Conservation (phyloP, 1,140 invertebrate genomes). For the Drosophila paulistorum region DNA sequence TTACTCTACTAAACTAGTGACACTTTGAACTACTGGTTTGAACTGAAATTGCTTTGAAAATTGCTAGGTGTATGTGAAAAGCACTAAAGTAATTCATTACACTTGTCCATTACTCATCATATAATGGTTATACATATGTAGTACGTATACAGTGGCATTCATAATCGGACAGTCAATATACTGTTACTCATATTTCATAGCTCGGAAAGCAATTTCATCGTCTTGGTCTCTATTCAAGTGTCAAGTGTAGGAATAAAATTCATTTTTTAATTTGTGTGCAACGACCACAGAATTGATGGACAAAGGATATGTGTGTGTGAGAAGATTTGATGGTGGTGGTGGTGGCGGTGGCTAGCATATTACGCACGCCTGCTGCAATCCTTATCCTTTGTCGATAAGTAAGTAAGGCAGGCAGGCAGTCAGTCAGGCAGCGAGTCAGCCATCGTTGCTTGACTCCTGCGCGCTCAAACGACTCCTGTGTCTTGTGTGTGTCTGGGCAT, state of each 20-base stretch:
- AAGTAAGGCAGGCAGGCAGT: constrained; percentile 35
- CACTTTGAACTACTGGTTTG: background rate
- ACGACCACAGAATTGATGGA: constrained; percentile 24
- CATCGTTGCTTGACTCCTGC: background rate
- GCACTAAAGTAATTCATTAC: constrained; percentile 1
- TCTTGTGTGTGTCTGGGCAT: constrained; percentile 41
- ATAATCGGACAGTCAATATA: constrained; percentile 9
- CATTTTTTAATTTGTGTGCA: constrained; percentile 19
- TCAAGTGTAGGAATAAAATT: constrained; percentile 11
- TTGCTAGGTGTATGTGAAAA: background rate
- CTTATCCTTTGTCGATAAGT: constrained; percentile 61
- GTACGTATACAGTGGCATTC: background rate
- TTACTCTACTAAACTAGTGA: background rate
- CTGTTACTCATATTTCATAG: constrained; percentile 10
- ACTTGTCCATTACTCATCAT: constrained; percentile 5
- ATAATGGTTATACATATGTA: background rate
- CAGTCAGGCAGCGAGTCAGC: background rate
- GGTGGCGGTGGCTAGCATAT: constrained; percentile 16
- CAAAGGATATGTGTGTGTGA: background rate
- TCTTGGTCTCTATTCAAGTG: constrained; percentile 1
- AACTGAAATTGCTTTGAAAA: background rate
- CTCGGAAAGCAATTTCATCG: background rate
- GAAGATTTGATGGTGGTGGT: background rate
- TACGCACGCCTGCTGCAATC: constrained; percentile 41
- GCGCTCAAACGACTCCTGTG: background rate